Evolutionary conservation across 2,888 invertebrate genomes (phyloP), one percentile per base, ranked within the genome.

Genomic region (Leuctra nigra): DNA sequence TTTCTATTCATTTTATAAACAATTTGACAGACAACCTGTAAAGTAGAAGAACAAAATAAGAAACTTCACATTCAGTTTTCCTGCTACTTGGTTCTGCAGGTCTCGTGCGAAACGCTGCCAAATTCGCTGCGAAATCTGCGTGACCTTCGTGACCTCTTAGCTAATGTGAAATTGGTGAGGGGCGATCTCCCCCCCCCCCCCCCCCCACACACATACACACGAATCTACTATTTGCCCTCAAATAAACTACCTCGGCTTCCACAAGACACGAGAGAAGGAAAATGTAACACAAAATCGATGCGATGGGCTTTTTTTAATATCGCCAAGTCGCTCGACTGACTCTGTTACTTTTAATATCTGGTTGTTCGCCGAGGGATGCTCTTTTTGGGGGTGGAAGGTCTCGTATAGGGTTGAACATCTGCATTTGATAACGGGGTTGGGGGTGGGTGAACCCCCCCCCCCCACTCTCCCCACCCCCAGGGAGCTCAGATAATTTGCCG

Each of bases 311-410:
- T 48, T 54, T 58, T 58, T 58, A 55, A 58, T 55, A 55, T 55
- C 55, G 16, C 35, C 33, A 18, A 16, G 25, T 29, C 48, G 48
- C 48, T 50, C 50, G 50, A 20, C 11, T 44, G 16, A 54, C 33
- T 54, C 23, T 52, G 52, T 58, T 47, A 58, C 54, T 55, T 58
- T 58, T 58, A 58, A 58, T 50, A 50, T 57, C 57, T 57, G 57
- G 47, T 53, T 54, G 57, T 54, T 54, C 47, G 57, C 38, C 33
- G 20, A 23, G 41, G 41, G 16, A 11, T 16, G 41, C 20, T 20
- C 39, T 50, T 53, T 33, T 16, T 33, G 56, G 52, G 50, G 52
- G 41, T 24, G 44, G 52, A 35, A 35, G 35, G 22, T 44, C 50
- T 33, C 35, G 36, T 38, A n/a, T n/a, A 47, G 29, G 57, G 46